Conservation (phyloP, 2,888 invertebrate genomes). For the Trissolcus brochymenae region DNA sequence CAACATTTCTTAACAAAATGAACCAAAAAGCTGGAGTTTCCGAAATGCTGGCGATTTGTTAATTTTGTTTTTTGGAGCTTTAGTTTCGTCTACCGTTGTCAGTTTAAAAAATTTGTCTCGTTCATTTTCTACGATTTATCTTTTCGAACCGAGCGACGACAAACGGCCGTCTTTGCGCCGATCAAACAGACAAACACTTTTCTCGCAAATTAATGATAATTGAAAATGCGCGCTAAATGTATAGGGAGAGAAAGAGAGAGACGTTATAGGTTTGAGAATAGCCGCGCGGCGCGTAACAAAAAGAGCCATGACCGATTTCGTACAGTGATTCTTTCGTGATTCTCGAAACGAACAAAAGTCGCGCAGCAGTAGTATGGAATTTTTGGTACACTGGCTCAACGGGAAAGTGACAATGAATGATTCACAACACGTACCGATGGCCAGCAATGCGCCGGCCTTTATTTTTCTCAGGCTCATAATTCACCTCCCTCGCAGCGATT, state of each 20-base stretch:
- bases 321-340: conserved; percentile 47
- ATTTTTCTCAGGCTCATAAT: conserved; percentile 60
- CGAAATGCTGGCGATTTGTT: too few species aligned
- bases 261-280: conserved; percentile 25
- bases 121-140: not conserved
- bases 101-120: too few species aligned
- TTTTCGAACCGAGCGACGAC: not conserved
- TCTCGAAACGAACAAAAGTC: conserved; percentile 53
- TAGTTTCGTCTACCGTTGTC: too few species aligned
- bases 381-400: conserved; percentile 55
- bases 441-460: conserved; percentile 54
- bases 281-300: conserved; percentile 27
- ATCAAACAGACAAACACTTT: conserved; percentile 18
- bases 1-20: too few species aligned
- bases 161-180: not conserved
- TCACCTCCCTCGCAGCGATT: conserved; percentile 59
- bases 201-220: conserved; percentile 36
- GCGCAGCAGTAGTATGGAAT: conserved; percentile 49
- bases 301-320: conserved; percentile 56
- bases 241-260: conserved; percentile 13
- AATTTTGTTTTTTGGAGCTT: too few species aligned
- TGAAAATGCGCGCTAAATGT: conserved; percentile 24
- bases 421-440: conserved; percentile 61
- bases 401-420: conserved; percentile 62
- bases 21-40: too few species aligned